Evolutionary conservation across 2,113 vertebrate genomes (phyloP), one percentile per base, ranked within the genome.

Genomic region (Proterorhinus semilunaris): DNA sequence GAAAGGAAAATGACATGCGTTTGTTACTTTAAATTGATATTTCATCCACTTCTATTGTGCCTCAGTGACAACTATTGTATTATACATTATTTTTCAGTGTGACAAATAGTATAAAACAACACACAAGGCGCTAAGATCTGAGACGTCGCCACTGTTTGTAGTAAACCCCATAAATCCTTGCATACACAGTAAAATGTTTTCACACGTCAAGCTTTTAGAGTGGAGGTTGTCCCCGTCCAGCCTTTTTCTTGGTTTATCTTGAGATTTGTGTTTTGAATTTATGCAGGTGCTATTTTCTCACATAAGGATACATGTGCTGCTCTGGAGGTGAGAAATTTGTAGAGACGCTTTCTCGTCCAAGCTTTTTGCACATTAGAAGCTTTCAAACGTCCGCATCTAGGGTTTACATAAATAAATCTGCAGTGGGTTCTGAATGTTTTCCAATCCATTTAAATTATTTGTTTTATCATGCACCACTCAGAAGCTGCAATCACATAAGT

Each of bases 221-320:
- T 15, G 8, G 36, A 43, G 43, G 27, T 16, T 10, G 2, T 42
- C 13, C 21, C 27, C 55, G 11, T 43, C 27, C 7, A 43, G 27
- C 43, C 44, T 44, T 45, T 61, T 11, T 59, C 57, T 61, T 44
- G 27, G 36, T 59, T 59, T 61, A 45, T n/a, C 10, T 4, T 2
- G 15, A 45, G 36, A n/a, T 44, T 12, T 13, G 55, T 15, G 16
- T 61, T 45, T 13, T 44, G 15, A n/a, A 61, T 61, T 61, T 9
- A 16, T 6, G 15, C 42, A 45, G 36, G 58, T 61, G 58, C 7
- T 7, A 61, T 61, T 61, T 61, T 61, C 42, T 61, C 58, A 61
- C 58, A 42, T 16, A 10, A 45, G 7, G 58, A 43, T 9, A 4
- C 42, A 45, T 44, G 42, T 44, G 36, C 43, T 13, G 8, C 58